Evolutionary conservation across 2,113 vertebrate genomes (phyloP).

Genomic region (Corythoichthys haematopterus): DNA sequence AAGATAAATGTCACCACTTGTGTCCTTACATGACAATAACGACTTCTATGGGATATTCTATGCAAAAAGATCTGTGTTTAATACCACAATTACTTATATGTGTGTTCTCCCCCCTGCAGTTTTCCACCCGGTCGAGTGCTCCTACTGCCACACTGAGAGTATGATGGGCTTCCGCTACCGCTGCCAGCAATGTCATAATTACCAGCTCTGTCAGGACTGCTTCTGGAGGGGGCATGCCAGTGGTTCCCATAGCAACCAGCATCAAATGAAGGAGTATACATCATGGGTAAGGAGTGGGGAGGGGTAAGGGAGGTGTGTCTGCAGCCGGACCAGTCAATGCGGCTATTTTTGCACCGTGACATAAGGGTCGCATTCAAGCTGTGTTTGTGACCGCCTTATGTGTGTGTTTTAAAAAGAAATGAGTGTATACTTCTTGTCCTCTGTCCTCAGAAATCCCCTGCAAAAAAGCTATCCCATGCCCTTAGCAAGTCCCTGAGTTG

Average conservation of each 20-base stretch:
- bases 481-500: slow-evolving; percentile 98
- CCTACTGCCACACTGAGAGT: slow-evolving; percentile 97
- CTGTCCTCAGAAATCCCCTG: slow-evolving; percentile 89
- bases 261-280: slow-evolving; percentile 99
- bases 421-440: background rate
- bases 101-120: slow-evolving; percentile 70
- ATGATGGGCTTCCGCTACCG: slow-evolving; percentile 99
- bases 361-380: background rate
- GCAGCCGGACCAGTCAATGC: slow-evolving; percentile 38
- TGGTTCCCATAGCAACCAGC: slow-evolving; percentile 99
- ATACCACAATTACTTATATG: slow-evolving; percentile 29
- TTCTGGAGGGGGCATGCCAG: slow-evolving; percentile 99
- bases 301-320: slow-evolving; percentile 41
- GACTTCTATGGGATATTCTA: slow-evolving; percentile 12
- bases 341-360: slow-evolving; percentile 36
- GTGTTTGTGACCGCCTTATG: background rate
- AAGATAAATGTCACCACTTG: slow-evolving; percentile 8
- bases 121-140: slow-evolving; percentile 98
- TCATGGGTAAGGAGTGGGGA: slow-evolving; percentile 88
- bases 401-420: background rate
- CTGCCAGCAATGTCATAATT: slow-evolving; percentile 99
- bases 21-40: slow-evolving; percentile 28
- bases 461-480: slow-evolving; percentile 95
- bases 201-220: slow-evolving; percentile 99
- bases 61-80: slow-evolving; percentile 38